Conservation (phyloP, 2,113 vertebrate genomes). For the Tupaia chinensis region DNA sequence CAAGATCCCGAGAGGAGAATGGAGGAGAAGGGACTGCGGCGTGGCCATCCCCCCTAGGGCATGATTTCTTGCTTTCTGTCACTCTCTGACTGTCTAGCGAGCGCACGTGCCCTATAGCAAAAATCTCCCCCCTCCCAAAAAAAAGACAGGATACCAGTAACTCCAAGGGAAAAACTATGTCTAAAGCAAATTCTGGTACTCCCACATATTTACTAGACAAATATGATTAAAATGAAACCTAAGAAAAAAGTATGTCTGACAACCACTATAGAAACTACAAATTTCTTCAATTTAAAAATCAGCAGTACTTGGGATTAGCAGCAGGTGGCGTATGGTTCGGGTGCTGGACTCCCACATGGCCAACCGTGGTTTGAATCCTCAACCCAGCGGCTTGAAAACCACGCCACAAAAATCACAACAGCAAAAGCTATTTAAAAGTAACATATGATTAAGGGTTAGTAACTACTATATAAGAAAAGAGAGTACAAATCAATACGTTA, state of each 20-base stretch:
- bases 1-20: too few relatives aligned
- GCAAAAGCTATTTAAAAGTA: conserved; percentile 29
- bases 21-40: too few relatives aligned
- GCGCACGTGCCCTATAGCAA: too few relatives aligned
- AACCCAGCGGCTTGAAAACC: too few relatives aligned
- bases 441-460: neutral
- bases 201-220: conserved; percentile 6
- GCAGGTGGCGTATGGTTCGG: too few relatives aligned
- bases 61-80: too few relatives aligned
- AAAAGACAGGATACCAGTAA: neutral
- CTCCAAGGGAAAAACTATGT: neutral
- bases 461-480: neutral
- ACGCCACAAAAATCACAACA: neutral
- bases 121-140: too few relatives aligned
- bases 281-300: neutral
- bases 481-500: neutral
- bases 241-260: neutral
- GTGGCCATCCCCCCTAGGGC: too few relatives aligned
- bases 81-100: too few relatives aligned
- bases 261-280: neutral
- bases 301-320: neutral
- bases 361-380: too few relatives aligned
- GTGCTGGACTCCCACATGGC: too few relatives aligned
- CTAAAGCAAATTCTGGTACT: neutral
- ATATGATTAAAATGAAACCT: neutral